phyloP scores from a whole-genome alignment of 2,113 vertebrate genomes.

The Columba livia region DNA sequence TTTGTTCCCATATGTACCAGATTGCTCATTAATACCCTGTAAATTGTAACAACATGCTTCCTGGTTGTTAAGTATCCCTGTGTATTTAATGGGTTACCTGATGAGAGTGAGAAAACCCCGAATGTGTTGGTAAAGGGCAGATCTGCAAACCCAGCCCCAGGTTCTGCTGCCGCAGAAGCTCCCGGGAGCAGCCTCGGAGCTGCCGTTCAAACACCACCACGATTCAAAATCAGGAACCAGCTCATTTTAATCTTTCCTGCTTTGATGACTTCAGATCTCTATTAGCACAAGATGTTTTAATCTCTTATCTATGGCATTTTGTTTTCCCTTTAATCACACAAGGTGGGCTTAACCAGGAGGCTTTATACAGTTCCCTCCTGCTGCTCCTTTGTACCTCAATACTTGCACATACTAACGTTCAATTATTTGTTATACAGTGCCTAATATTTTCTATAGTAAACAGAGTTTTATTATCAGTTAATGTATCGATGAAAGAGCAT shows the following conservation, averaged over 20 bases:
- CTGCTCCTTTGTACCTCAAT: constrained; percentile 11
- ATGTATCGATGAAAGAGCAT: background rate
- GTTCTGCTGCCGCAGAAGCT: rapidly evolving
- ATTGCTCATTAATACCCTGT: constrained; percentile 35
- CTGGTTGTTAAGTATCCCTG: background rate
- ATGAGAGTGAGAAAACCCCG: rapidly evolving
- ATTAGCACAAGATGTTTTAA: background rate
- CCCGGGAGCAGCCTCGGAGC: background rate
- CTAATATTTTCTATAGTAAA: constrained; percentile 11
- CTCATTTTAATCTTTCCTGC: background rate
- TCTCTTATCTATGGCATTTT: background rate
- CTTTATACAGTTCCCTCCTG: background rate
- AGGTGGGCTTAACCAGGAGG: constrained; percentile 13
- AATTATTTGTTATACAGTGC: background rate
- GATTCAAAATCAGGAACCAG: rapidly evolving
- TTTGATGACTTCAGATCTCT: constrained; percentile 4
- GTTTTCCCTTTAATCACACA: background rate
- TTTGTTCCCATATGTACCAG: constrained; percentile 46
- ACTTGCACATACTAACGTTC: background rate
- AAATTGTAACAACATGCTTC: background rate
- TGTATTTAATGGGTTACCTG: background rate
- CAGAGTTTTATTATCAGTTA: constrained; percentile 31
- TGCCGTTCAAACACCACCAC: rapidly evolving
- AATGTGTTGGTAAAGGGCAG: too few relatives aligned
- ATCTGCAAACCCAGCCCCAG: background rate